These are phyloP conservation scores for Tenthredo mesomela DNA, from an alignment of 2,888 invertebrate species.

Conservation along the genomic window DNA sequence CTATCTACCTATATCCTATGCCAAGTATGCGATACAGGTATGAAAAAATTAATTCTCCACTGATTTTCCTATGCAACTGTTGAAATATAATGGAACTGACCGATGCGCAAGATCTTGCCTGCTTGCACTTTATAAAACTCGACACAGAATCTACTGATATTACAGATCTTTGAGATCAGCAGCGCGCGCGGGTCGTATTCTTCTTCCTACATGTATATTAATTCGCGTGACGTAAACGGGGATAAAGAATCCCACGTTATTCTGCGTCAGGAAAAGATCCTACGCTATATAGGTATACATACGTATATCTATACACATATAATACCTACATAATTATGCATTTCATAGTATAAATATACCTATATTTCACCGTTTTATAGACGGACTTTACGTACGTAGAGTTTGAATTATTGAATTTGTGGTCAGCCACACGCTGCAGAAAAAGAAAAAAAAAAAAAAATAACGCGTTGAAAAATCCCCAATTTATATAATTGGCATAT, in stretches of 20 bases:
- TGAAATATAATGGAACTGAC: background rate
- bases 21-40: too few relatives aligned
- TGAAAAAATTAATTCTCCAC: too few relatives aligned
- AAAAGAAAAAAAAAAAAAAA: too few relatives aligned
- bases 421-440: background rate
- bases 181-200: background rate
- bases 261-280: background rate
- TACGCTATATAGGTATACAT: background rate
- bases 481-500: background rate
- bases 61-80: background rate
- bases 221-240: background rate
- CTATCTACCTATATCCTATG: too few relatives aligned
- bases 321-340: too few relatives aligned
- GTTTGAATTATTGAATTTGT: background rate
- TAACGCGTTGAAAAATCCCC: background rate
- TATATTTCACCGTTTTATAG: background rate
- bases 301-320: background rate
- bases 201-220: background rate
- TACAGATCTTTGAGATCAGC: slow-evolving; percentile 25
- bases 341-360: background rate
- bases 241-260: background rate
- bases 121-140: background rate
- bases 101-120: background rate
- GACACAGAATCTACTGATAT: slow-evolving; percentile 7
- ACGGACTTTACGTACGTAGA: background rate